Evolutionary conservation across 2,113 vertebrate species (phyloP).

Genomic region (Cynopterus brachyotis): DNA sequence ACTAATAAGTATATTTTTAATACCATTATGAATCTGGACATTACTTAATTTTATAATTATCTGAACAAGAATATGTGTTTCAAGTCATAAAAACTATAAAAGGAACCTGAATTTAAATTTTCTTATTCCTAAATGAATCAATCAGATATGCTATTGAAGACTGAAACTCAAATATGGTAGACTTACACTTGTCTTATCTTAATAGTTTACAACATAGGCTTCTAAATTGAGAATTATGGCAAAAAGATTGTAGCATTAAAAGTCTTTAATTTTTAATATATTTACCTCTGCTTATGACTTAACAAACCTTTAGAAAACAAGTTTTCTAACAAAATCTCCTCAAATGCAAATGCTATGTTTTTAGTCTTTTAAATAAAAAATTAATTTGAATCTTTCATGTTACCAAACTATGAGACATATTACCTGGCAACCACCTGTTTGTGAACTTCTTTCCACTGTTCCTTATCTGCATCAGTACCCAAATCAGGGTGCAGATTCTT

Average conservation of each 20-base stretch:
- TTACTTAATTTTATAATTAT: not conserved
- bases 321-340: not conserved
- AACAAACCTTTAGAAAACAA: slow-evolving; percentile 17
- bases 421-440: slow-evolving; percentile 98
- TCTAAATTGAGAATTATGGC: not conserved
- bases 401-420: slow-evolving; percentile 49
- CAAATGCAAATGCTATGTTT: not conserved
- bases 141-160: not conserved
- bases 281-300: not conserved
- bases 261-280: not conserved
- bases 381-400: not conserved
- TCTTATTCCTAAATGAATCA: not conserved
- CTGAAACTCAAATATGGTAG: not conserved
- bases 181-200: not conserved
- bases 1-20: not conserved
- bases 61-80: not conserved
- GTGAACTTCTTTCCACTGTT: slow-evolving; percentile 95
- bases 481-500: slow-evolving; percentile 92
- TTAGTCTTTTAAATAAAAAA: not conserved
- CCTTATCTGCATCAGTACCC: slow-evolving; percentile 90
- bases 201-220: not conserved
- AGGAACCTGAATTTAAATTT: not conserved
- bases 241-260: not conserved
- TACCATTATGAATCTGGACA: not conserved
- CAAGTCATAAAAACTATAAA: not conserved